Base-by-base conservation (phyloP, 2,888 invertebrate genomes). In the Hypomecis punctinalis region DNA sequence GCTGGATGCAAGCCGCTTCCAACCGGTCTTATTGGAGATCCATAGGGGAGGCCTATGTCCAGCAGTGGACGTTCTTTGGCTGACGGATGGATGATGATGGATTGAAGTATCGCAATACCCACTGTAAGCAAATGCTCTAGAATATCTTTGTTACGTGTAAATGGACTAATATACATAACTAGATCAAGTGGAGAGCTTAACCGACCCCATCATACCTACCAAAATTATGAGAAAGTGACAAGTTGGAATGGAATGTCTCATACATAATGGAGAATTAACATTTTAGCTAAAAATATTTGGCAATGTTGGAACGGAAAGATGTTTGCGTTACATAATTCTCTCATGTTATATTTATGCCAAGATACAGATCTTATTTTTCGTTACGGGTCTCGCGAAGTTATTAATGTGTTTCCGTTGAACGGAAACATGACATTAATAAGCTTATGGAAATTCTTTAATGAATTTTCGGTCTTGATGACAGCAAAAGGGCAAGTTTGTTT, bases 311-410 rank as follows among this genome's bases (percentile, higher is more conserved):
- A 2, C 46, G 42, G 45, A 36, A 8, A 13, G 54, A 54, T 54
- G 13, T 7, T 37, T 10, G 4, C 1, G 39, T 47, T 56, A 47
- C 33, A 33, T 47, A 39, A 56, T 39, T 23, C 23, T 47, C 56
- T 54, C 54, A 43, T 54, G 54, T 54, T 54, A 54, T 53, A 53
- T 45, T 54, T 45, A 54, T 54, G 43, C 36, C 54, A 5, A 53
- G 54, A 54, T 11, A 11, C 33, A 1, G 36, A 43, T 54, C 54
- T 36, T 43, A 35, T 35, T 43, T 23, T 54, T 54, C 40, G 52
- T 40, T 52, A 45, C 9, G 45, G 46, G 39, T 23, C 23, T 52
- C 52, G 8, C 7, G 11, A 40, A 40, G 40, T 45, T 55, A 45
- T 54, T 54, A 33, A 43, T 54, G 36, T 36, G 11, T 55, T 55